phyloP scores from a whole-genome alignment of 2,888 invertebrate species.

The Hecatera dysodea region DNA sequence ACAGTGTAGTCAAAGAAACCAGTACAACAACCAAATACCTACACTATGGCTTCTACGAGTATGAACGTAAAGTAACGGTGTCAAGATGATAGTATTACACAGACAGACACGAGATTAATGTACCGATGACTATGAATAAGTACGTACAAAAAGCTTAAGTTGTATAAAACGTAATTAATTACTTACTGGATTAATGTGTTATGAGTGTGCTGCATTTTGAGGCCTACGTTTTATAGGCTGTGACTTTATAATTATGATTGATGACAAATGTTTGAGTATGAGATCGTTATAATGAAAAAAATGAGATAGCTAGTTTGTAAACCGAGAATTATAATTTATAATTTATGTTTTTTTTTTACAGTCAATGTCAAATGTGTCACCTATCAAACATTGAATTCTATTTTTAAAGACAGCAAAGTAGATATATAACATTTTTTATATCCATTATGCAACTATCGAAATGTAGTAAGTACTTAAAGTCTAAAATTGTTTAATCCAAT shows the following conservation, averaged over 20 bases:
- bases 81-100: slow-evolving; percentile 8
- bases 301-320: neutral
- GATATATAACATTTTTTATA: neutral
- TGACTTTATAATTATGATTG: neutral
- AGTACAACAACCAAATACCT: neutral
- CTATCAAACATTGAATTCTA: neutral
- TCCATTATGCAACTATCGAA: neutral
- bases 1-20: slow-evolving; percentile 24
- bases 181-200: neutral
- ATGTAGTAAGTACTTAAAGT: neutral
- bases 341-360: neutral
- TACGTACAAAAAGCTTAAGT: neutral
- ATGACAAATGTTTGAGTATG: neutral
- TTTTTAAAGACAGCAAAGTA: neutral
- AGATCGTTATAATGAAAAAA: neutral
- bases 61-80: slow-evolving; percentile 41
- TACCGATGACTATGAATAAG: neutral
- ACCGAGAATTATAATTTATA: slow-evolving; percentile 5
- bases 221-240: neutral
- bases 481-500: too few species aligned
- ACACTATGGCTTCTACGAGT: slow-evolving; percentile 26
- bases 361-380: slow-evolving; percentile 10
- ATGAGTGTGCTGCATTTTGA: slow-evolving; percentile 9
- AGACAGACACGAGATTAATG: slow-evolving; percentile 25
- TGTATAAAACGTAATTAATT: slow-evolving; percentile 14